A percentile compares a stretch with the other conserved stretches of the same genome.
These are phyloP conservation scores for Centruroides vittatus DNA, from an alignment of 1,140 invertebrate species.

Conservation along the genomic window DNA sequence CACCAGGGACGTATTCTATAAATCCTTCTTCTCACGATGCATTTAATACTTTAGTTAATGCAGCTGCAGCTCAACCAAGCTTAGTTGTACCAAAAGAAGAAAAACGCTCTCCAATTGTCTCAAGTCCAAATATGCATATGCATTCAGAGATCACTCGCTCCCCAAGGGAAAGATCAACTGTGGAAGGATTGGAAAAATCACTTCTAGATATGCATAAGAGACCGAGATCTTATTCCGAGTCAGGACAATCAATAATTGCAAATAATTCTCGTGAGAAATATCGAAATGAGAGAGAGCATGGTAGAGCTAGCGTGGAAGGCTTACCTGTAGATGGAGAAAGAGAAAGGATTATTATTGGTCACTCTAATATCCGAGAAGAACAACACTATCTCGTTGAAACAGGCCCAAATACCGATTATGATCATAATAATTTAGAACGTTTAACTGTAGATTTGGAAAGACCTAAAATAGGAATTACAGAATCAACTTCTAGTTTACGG, in stretches of 20 bases:
- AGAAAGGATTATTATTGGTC: too few relatives aligned
- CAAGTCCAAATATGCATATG: not conserved
- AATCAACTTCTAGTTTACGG: conserved; percentile 4
- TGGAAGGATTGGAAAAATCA: conserved; percentile 21
- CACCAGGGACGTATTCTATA: conserved; percentile 6
- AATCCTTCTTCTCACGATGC: conserved; percentile 46
- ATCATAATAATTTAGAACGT: too few relatives aligned
- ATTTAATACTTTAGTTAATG: conserved; percentile 64
- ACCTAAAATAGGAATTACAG: too few relatives aligned
- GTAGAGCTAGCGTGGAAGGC: too few relatives aligned
- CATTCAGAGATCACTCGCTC: conserved; percentile 5
- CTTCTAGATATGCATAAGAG: conserved; percentile 19
- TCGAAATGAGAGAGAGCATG: too few relatives aligned
- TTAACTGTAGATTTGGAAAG: too few relatives aligned
- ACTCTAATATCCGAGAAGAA: too few relatives aligned
- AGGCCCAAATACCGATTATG: too few relatives aligned
- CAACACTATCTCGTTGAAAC: too few relatives aligned
- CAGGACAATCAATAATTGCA: too few relatives aligned
- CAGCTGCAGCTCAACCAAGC: conserved; percentile 66
- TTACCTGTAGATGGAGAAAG: too few relatives aligned
- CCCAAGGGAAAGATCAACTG: conserved; percentile 9
- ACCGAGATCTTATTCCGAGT: not conserved
- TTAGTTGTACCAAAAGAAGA: conserved; percentile 51
- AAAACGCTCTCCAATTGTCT: conserved; percentile 3
- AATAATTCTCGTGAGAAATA: too few relatives aligned